Evolutionary conservation across 1,140 invertebrate species (phyloP).

Genomic region (Ladona fulva): DNA sequence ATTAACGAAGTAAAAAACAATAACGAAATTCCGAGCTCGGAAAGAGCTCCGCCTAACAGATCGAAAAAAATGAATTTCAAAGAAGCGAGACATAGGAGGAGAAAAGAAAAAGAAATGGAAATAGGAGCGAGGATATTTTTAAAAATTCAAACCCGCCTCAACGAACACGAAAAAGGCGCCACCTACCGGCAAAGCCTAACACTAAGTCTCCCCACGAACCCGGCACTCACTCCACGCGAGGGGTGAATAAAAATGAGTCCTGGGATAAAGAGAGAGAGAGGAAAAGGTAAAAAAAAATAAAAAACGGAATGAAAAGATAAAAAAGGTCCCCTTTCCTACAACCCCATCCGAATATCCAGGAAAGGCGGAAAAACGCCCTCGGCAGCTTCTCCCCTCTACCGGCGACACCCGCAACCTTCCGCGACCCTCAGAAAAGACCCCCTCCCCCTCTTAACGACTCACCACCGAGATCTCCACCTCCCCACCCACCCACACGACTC

Average conservation of each 20-base stretch:
- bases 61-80: not conserved
- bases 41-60: not conserved
- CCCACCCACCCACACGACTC: not conserved
- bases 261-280: not conserved
- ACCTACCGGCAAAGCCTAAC: not conserved
- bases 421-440: not conserved
- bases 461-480: not conserved
- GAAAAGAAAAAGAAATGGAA: not conserved
- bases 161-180: conserved; percentile 2
- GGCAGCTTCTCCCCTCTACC: not conserved
- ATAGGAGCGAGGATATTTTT: not conserved
- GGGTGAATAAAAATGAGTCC: conserved; percentile 5
- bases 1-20: not conserved
- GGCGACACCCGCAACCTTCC: not conserved
- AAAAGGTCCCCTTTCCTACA: not conserved
- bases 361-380: conserved; percentile 7
- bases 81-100: not conserved
- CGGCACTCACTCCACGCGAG: not conserved
- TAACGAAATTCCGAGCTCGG: not conserved
- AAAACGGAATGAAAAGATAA: not conserved
- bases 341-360: not conserved
- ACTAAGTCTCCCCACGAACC: not conserved
- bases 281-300: not conserved
- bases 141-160: not conserved
- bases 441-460: not conserved